Conservation (phyloP, 2,113 vertebrate species). For the Thamnophis sirtalis region DNA sequence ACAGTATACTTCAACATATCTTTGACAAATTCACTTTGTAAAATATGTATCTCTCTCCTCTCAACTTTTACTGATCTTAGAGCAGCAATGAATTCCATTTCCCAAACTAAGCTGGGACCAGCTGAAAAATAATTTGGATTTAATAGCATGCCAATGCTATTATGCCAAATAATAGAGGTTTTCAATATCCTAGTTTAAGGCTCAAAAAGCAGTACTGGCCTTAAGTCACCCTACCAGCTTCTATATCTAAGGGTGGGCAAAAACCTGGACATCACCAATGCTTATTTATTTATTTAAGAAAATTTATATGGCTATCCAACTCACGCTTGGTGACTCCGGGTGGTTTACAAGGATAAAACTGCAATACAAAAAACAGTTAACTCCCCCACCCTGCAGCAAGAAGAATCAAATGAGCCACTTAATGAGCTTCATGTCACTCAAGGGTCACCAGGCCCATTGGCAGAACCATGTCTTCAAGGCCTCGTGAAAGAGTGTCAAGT, state of each 20-base stretch:
- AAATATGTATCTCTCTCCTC: background rate
- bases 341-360: no score
- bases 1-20: background rate
- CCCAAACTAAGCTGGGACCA: background rate
- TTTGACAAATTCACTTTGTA: background rate
- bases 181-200: background rate
- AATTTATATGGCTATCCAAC: no score
- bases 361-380: no score
- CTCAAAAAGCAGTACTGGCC: background rate
- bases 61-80: background rate
- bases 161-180: background rate
- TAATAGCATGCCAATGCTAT: background rate
- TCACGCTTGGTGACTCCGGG: no score
- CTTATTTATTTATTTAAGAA: background rate
- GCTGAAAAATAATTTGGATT: background rate
- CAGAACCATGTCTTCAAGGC: background rate
- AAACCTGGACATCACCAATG: background rate
- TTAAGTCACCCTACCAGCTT: background rate
- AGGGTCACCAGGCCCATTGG: no score
- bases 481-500: background rate
- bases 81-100: background rate
- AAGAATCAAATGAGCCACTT: no score
- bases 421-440: no score
- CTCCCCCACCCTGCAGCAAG: no score
- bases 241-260: background rate